These are phyloP conservation scores for Hemiprocne comata DNA, from an alignment of 2,113 vertebrate genomes.

Conservation along the genomic window DNA sequence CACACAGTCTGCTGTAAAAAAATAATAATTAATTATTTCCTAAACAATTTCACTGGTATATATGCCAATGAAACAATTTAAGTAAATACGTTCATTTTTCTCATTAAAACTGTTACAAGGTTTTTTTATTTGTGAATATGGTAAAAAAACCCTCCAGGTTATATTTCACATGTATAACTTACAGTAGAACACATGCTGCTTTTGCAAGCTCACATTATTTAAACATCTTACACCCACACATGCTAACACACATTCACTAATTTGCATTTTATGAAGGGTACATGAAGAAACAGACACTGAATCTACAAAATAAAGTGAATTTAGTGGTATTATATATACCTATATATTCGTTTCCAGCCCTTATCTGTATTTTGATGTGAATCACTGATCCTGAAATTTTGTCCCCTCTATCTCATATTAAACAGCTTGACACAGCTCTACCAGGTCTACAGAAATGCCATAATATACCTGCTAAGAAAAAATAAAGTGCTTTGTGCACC, in stretches of 20 bases:
- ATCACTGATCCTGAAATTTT: constrained; percentile 49
- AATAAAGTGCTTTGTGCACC: constrained; percentile 18
- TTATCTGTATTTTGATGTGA: constrained; percentile 51
- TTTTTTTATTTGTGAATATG: neutral
- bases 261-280: neutral
- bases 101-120: neutral
- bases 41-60: neutral
- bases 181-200: neutral
- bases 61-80: neutral
- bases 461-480: neutral
- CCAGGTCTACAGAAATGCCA: neutral
- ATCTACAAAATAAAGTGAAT: constrained; percentile 20
- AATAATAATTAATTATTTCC: neutral
- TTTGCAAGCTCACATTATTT: neutral
- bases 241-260: neutral
- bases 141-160: neutral
- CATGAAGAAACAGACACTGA: neutral
- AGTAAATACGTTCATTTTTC: neutral
- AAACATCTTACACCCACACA: neutral
- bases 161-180: neutral
- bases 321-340: too few species aligned
- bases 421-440: constrained; percentile 25
- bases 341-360: constrained; percentile 42
- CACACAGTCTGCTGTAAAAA: neutral
- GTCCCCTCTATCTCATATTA: neutral